Conservation (phyloP, 2,113 vertebrate species). For the Siniperca knerii region DNA sequence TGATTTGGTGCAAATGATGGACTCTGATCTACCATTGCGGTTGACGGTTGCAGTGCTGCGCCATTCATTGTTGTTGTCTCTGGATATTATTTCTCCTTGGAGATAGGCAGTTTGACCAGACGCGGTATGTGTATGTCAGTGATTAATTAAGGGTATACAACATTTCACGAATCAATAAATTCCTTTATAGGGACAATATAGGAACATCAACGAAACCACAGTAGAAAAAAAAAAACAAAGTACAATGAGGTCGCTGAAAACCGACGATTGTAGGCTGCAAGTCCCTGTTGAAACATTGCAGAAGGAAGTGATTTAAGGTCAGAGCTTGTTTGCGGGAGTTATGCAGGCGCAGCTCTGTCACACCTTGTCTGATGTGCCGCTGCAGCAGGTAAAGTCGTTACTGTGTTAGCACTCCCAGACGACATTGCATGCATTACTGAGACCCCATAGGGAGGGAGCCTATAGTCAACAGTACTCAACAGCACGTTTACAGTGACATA, state of each 20-base stretch:
- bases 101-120: conserved; percentile 42
- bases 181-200: neutral
- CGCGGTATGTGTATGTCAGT: neutral
- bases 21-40: conserved; percentile 49
- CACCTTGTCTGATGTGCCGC: conserved; percentile 44
- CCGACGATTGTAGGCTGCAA: neutral
- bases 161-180: conserved; percentile 14
- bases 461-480: neutral
- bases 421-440: conserved; percentile 4
- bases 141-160: conserved; percentile 22
- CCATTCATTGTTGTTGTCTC: conserved; percentile 58
- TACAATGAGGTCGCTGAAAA: conserved; percentile 2
- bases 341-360: conserved; percentile 24
- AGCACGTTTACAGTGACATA: conserved; percentile 10
- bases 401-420: conserved; percentile 6
- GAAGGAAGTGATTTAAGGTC: conserved; percentile 60
- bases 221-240: neutral
- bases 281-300: conserved; percentile 25
- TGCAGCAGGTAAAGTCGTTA: conserved; percentile 55
- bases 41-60: conserved; percentile 70
- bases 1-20: conserved; percentile 40
- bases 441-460: neutral
- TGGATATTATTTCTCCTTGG: conserved; percentile 52
- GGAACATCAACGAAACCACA: neutral
- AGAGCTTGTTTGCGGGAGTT: conserved; percentile 47